Evolutionary conservation across 2,888 invertebrate species (phyloP).

Genomic region (Drosophila flavopinicola): DNA sequence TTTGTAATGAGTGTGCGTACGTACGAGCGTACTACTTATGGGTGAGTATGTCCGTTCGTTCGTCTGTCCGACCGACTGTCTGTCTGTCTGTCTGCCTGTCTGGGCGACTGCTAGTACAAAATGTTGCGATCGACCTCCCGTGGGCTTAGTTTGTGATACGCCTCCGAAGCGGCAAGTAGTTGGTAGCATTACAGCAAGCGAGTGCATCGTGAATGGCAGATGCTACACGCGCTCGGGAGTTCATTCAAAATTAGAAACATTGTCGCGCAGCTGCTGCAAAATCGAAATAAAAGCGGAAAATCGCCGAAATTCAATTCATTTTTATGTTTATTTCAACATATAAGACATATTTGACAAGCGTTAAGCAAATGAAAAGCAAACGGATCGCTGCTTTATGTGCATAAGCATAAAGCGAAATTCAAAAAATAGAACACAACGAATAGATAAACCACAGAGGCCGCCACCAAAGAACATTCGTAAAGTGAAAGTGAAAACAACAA

Average conservation of each 20-base stretch:
- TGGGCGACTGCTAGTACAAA: slow-evolving; percentile 67
- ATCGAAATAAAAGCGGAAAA: slow-evolving; percentile 20
- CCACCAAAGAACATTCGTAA: slow-evolving; percentile 37
- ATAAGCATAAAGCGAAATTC: slow-evolving; percentile 37
- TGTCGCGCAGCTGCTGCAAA: slow-evolving; percentile 29
- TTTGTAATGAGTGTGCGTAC: slow-evolving; percentile 52
- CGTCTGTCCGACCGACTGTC: slow-evolving; percentile 19
- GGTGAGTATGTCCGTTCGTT: slow-evolving; percentile 18
- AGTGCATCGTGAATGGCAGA: slow-evolving; percentile 36
- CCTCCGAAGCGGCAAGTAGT: slow-evolving; percentile 75
- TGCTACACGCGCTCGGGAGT: slow-evolving; percentile 54
- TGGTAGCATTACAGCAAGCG: slow-evolving; percentile 59
- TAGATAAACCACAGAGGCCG: slow-evolving; percentile 50
- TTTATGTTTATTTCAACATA: slow-evolving; percentile 68
- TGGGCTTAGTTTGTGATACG: slow-evolving; percentile 81
- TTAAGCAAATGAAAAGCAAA: slow-evolving; percentile 35
- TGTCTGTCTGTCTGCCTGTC: slow-evolving; percentile 11
- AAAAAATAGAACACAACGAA: slow-evolving; percentile 49
- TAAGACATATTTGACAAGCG: slow-evolving; percentile 38
- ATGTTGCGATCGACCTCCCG: slow-evolving; percentile 71
- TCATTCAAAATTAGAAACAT: slow-evolving; percentile 68
- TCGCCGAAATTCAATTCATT: slow-evolving; percentile 33
- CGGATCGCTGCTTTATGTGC: slow-evolving; percentile 33
- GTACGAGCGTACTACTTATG: slow-evolving; percentile 25
- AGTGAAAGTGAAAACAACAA: slow-evolving; percentile 64